Conservation (phyloP, 2,113 vertebrate genomes). For the Leuciscus idus region DNA sequence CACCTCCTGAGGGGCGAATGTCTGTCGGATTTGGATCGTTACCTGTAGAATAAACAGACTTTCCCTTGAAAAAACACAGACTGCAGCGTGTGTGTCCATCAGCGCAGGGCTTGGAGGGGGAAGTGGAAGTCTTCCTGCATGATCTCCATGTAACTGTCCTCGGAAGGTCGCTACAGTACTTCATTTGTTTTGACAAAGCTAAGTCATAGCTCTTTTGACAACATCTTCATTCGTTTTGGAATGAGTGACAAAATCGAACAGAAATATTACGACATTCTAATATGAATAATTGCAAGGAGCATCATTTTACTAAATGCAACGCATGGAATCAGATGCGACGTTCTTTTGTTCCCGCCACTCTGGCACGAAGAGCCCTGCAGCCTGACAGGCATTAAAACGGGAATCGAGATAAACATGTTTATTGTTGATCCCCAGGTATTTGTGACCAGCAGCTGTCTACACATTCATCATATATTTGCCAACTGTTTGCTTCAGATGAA, state of each 20-base stretch:
- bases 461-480: conserved; percentile 67
- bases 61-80: conserved; percentile 73
- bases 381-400: conserved; percentile 62
- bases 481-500: conserved; percentile 44
- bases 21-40: conserved; percentile 77
- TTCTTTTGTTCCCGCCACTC: conserved; percentile 26
- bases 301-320: background rate
- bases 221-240: too few relatives aligned
- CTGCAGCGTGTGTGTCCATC: conserved; percentile 69
- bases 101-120: conserved; percentile 55
- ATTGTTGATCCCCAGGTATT: conserved; percentile 60
- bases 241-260: background rate
- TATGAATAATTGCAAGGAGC: background rate
- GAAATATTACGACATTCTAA: background rate
- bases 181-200: background rate
- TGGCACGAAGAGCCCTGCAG: conserved; percentile 16
- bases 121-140: conserved; percentile 48
- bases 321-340: background rate
- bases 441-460: conserved; percentile 65
- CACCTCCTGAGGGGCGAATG: conserved; percentile 75
- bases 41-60: conserved; percentile 76
- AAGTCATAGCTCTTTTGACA: background rate
- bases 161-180: background rate
- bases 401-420: conserved; percentile 65
- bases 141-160: conserved; percentile 10